Base-by-base conservation (phyloP, 2,797 vertebrate species). In the Vipera ursinii region DNA sequence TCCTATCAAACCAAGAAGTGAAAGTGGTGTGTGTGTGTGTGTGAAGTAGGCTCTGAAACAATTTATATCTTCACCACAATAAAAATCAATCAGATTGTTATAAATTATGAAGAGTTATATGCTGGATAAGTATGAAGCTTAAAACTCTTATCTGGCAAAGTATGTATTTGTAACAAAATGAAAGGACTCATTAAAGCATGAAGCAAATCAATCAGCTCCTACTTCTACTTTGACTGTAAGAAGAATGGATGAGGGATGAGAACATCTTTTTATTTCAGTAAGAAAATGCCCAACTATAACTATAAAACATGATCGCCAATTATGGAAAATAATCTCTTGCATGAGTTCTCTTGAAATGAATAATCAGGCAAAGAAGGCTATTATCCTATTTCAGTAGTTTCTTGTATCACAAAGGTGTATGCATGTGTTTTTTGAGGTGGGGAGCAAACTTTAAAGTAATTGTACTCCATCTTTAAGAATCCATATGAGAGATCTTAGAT, bases 261-360 rank as follows among this genome's bases (percentile, higher is more conserved):
- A 73, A 94, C 91, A 94, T 93, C 94, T 89, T 92, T 89, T 22
- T 94, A 88, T 38, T 63, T 90, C n/a, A 78, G 22, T 24, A 91
- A 90, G 92, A 93, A 88, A 28, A 51, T 85, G 89, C 48, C 57
- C 13, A 44, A 24, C 26, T 88, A 57, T 59, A 89, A 91, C 38
- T 86, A 28, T 56, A 61, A 86, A 88, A n/a, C 6, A 87, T 28
- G 63, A 24, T 48, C 10, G 12, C 56, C 32, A 60, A 20, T 26
- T 60, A 10, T 0, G 38, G 6, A 28, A 44, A 73, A 89, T 53
- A 89, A 26, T 55, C 12, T 69, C 32, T 69, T 59, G 17, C 53
- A 73, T 22, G 32, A 55, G 22, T 20, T 38, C n/a, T 55, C 61
- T 59, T 88, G 63, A 56, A 88, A 51, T 59, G n/a, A 55, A 26